A percentile compares a stretch with the other conserved stretches of the same genome.
phyloP scores from a whole-genome alignment of 2,888 invertebrate genomes.

The Metellina segmentata region DNA sequence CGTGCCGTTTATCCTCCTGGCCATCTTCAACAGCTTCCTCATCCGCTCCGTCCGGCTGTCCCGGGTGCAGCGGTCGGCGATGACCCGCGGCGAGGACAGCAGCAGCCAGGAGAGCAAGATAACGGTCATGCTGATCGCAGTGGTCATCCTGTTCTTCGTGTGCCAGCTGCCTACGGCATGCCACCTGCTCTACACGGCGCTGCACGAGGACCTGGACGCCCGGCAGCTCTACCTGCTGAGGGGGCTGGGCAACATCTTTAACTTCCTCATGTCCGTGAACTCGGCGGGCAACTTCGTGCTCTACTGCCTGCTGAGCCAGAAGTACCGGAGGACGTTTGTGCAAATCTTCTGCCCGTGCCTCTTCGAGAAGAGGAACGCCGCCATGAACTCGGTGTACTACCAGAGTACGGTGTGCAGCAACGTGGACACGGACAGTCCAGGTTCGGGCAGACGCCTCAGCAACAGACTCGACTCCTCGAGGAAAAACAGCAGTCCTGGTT shows the following conservation, averaged over 20 bases:
- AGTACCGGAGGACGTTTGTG: slow-evolving; percentile 81
- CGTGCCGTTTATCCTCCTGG: slow-evolving; percentile 82
- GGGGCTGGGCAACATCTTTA: slow-evolving; percentile 82
- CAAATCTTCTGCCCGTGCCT: slow-evolving; percentile 78
- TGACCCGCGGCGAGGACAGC: slow-evolving; percentile 76
- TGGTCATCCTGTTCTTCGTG: slow-evolving; percentile 83
- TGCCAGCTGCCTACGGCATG: slow-evolving; percentile 82
- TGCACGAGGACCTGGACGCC: slow-evolving; percentile 78
- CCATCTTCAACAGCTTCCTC: slow-evolving; percentile 82
- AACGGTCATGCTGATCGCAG: slow-evolving; percentile 83
- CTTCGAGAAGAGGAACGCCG: slow-evolving; percentile 44
- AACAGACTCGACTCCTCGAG: slow-evolving; percentile 15
- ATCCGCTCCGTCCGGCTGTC: slow-evolving; percentile 80
- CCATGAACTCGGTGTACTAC: slow-evolving; percentile 71
- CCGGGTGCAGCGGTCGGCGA: slow-evolving; percentile 73
- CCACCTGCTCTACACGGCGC: slow-evolving; percentile 79
- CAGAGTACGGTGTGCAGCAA: slow-evolving; percentile 70
- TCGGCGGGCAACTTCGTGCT: slow-evolving; percentile 83
- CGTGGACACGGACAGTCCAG: slow-evolving; percentile 72
- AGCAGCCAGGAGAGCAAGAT: slow-evolving; percentile 80
- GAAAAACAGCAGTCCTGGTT: too few species aligned
- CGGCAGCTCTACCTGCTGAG: slow-evolving; percentile 79
- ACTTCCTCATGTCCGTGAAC: slow-evolving; percentile 82
- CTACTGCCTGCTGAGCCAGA: slow-evolving; percentile 82
- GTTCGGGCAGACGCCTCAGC: slow-evolving; percentile 52